phyloP scores from a whole-genome alignment of 2,113 vertebrate genomes.

The Merops nubicus region DNA sequence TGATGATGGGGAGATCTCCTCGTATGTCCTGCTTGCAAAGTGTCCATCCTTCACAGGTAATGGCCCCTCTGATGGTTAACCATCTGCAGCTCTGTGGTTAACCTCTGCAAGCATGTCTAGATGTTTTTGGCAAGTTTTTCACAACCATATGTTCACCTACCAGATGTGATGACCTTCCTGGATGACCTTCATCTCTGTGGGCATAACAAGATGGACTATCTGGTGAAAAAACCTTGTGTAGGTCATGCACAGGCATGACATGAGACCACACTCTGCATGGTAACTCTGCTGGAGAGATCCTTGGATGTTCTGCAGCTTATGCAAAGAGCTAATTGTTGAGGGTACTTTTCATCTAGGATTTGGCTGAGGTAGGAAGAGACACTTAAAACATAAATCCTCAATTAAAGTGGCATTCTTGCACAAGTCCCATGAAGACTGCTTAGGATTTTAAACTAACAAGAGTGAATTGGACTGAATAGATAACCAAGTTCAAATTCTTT shows the following conservation, averaged over 20 bases:
- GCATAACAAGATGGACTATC: not conserved
- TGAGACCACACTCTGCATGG: not conserved
- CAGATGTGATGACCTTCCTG: not conserved
- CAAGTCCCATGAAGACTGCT: not conserved
- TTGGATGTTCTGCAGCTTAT: not conserved
- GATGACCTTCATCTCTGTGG: not conserved
- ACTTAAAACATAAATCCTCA: not conserved
- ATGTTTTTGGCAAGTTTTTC: not conserved
- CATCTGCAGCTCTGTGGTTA: not conserved
- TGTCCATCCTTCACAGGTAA: not conserved
- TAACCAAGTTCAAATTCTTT: not conserved
- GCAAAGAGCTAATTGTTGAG: not conserved
- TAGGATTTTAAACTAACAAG: not conserved
- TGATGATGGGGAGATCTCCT: fast-evolving
- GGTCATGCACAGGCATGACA: not conserved
- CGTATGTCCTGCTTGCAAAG: fast-evolving
- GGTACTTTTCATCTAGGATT: not conserved
- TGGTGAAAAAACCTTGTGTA: not conserved
- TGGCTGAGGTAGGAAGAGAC: not conserved
- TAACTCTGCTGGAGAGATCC: not conserved
- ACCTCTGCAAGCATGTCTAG: not conserved
- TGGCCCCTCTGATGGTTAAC: too few relatives aligned
- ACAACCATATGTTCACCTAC: not conserved
- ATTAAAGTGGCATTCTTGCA: not conserved
- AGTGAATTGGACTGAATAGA: not conserved